Evolutionary conservation across 2,888 invertebrate genomes (phyloP), one percentile per base, ranked within the genome.

Genomic region (Synergus gifuensis): DNA sequence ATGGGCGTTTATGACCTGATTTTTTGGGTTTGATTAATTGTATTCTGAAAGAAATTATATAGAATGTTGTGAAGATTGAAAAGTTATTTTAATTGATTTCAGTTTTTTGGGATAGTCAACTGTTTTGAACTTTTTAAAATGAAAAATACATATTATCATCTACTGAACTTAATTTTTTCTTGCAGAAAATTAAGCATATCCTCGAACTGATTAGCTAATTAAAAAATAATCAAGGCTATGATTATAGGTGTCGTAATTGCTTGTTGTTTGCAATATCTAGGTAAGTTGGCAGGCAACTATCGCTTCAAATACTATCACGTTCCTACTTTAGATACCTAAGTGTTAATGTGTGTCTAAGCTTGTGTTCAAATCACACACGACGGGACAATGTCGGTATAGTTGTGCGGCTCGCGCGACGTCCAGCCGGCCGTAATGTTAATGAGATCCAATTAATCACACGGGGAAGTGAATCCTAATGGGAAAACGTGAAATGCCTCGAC

Each of bases 361-460:
- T 40, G 42, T 66, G 42, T 40, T 40, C n/a, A 42, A 42, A n/a
- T n/a, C 40, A 42, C 66, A 66, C 42, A 54, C 28, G 36, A 28
- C 54, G 73, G 36, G 36, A 73, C 73, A 73, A 73, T 73, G 49
- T 54, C 49, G n/a, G 36, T 40, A 73, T 54, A 36, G 66, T 66
- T 49, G 28, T 49, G 49, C 16, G 49, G 49, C 73, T 73, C 73
- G 73, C 73, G 49, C 73, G 73, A 73, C 73, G 28, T 73, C 36
- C 73, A 73, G 49, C 36, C 73, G 73, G 36, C 49, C 73, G 80
- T 78, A 80, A 85, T 84, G 87, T 87, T 88, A 88, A 88, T 84
- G 88, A 87, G 87, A 63, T 62, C 80, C 86, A 84, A 90, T 89
- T 89, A 89, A 89, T 90, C 88, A 88, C 83, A 54, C 82, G 82